Percentiles rank a stretch among this genome's conserved stretches.
These are phyloP conservation scores for Budorcas taxicolor DNA, from an alignment of 2,113 vertebrate species.

Conservation along the genomic window DNA sequence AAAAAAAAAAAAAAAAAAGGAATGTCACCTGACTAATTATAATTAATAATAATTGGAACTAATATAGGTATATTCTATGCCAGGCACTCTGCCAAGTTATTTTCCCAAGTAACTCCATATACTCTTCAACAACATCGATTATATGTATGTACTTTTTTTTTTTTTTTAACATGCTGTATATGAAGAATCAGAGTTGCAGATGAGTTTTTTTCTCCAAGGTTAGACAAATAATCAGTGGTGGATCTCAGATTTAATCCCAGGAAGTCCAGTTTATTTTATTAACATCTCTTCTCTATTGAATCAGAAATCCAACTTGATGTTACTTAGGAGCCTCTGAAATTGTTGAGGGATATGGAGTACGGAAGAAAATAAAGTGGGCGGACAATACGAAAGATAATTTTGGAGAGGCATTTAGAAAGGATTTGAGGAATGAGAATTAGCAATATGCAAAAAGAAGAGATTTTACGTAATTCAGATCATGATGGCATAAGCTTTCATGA, in stretches of 20 bases:
- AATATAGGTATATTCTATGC: constrained; percentile 26
- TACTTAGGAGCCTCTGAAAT: not conserved
- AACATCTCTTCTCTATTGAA: not conserved
- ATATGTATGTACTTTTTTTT: constrained; percentile 12
- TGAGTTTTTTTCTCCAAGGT: constrained; percentile 36
- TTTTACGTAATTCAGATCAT: not conserved
- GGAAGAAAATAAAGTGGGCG: not conserved
- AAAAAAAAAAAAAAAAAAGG: not conserved
- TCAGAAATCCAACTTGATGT: not conserved
- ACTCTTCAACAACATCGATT: constrained; percentile 14
- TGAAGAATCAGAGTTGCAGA: not conserved
- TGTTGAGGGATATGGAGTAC: not conserved
- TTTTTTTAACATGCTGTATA: not conserved
- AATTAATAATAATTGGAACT: constrained; percentile 62
- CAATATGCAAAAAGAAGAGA: not conserved
- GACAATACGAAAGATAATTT: not conserved
- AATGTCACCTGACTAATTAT: constrained; percentile 37
- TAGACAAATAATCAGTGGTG: not conserved
- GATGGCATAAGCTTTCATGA: not conserved
- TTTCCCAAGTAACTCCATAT: constrained; percentile 50
- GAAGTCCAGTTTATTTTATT: not conserved
- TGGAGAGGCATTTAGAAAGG: not conserved
- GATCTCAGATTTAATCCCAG: constrained; percentile 2
- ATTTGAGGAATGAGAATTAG: not conserved
- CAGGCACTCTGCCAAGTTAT: constrained; percentile 54